Conservation (phyloP, 1,140 invertebrate genomes). For the Drosophila tropicalis region DNA sequence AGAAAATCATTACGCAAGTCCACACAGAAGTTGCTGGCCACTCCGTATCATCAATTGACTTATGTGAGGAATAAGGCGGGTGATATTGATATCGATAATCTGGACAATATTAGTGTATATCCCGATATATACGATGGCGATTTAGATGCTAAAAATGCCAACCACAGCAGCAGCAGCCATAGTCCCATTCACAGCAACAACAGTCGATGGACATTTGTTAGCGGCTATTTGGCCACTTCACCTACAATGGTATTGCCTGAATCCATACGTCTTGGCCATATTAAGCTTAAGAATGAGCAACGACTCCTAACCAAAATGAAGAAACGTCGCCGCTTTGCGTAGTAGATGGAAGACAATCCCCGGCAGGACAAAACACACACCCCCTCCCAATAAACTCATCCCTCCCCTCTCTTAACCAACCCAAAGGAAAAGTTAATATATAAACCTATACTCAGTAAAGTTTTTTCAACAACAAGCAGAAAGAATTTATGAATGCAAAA, state of each 20-base stretch:
- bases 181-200: slow-evolving; percentile 36
- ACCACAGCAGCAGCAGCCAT: slow-evolving; percentile 46
- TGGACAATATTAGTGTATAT: slow-evolving; percentile 81
- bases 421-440: background rate
- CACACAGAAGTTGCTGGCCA: slow-evolving; percentile 69
- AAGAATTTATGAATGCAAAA: slow-evolving; percentile 46
- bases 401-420: background rate
- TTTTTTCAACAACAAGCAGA: slow-evolving; percentile 28
- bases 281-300: slow-evolving; percentile 72
- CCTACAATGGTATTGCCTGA: slow-evolving; percentile 70
- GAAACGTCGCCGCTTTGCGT: slow-evolving; percentile 57
- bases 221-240: slow-evolving; percentile 72
- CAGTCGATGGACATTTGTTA: slow-evolving; percentile 66
- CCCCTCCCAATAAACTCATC: background rate
- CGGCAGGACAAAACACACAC: background rate
- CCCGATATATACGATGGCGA: slow-evolving; percentile 64
- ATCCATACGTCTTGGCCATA: slow-evolving; percentile 73
- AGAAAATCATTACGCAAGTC: slow-evolving; percentile 64
- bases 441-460: slow-evolving; percentile 50
- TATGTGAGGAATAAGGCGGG: slow-evolving; percentile 76
- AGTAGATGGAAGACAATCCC: slow-evolving; percentile 38
- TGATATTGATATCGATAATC: slow-evolving; percentile 77
- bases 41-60: slow-evolving; percentile 71
- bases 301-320: slow-evolving; percentile 42
- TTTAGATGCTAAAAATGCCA: slow-evolving; percentile 36